Base-by-base conservation (phyloP, 2,113 vertebrate species). In the Tricholaema leucomelas region DNA sequence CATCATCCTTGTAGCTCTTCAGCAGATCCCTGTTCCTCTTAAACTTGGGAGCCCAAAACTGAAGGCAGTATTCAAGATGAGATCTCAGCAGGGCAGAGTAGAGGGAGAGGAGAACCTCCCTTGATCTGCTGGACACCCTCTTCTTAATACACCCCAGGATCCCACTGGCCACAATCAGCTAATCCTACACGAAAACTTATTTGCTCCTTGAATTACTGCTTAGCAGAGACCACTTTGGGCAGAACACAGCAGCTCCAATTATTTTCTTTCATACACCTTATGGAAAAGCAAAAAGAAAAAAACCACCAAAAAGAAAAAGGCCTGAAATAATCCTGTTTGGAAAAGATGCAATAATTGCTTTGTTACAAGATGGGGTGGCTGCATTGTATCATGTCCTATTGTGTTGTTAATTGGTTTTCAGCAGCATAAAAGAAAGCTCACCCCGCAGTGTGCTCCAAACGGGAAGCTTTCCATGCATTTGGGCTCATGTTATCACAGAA, bases 121-220 rank as follows among this genome's bases (percentile, higher is more conserved):
- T n/a, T n/a, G n/a, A n/a, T n/a, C n/a, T n/a, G n/a, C n/a, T n/a
- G n/a, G n/a, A n/a, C n/a, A n/a, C n/a, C n/a, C n/a, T n/a, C n/a
- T n/a, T n/a, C n/a, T n/a, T n/a, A n/a, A n/a, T n/a, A n/a, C n/a
- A n/a, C n/a, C n/a, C n/a, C n/a, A n/a, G n/a, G n/a, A n/a, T n/a
- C n/a, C n/a, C n/a, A n/a, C n/a, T n/a, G n/a, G n/a, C n/a, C n/a
- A n/a, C n/a, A 87, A 88, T 95, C 86, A 93, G 77, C 60, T 95
- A 96, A 96, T 97, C 91, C 88, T 64, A 81, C 71, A 89, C 48
- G 73, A 95, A 96, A 95, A 93, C 15, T 74, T 94, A 92, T 94
- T 96, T 97, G 64, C 67, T 92, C 65, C 11, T 93, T 97, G 87
- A 96, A 96, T 96, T 92, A 79, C 52, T 72, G 30, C 63, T 88